Evolutionary conservation across 1,140 invertebrate species (phyloP).

Genomic region (Chrysoperla carnea): DNA sequence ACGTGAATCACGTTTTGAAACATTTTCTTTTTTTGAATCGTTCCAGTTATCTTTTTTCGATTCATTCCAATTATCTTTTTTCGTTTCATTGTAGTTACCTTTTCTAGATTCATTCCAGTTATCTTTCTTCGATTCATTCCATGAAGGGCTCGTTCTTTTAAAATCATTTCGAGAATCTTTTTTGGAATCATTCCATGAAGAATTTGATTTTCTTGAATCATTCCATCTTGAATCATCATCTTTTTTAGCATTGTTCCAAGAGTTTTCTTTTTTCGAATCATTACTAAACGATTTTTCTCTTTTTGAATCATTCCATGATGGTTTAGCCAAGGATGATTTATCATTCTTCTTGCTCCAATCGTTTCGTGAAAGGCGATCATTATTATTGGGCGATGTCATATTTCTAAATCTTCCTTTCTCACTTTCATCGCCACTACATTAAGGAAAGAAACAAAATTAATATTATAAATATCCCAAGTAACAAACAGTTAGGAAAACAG

Average conservation of each 20-base stretch:
- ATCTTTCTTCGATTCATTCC: constrained; percentile 1
- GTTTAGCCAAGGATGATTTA: too few species aligned
- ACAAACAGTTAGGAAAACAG: too few species aligned
- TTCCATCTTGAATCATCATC: constrained; percentile 1
- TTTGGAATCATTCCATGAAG: neutral
- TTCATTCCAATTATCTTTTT: too few species aligned
- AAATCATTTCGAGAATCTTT: too few species aligned
- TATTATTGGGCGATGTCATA: too few species aligned
- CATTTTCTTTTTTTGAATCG: too few species aligned
- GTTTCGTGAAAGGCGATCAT: neutral
- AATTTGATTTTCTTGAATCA: constrained; percentile 1
- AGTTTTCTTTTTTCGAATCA: neutral
- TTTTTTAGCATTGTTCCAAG: constrained; percentile 1
- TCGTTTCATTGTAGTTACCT: constrained; percentile 1
- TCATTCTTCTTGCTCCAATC: neutral
- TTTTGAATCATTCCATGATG: neutral
- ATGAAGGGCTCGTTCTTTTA: constrained; percentile 1
- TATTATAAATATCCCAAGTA: too few species aligned
- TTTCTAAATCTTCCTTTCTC: neutral
- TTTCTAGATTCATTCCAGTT: constrained; percentile 3
- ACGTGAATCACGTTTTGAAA: too few species aligned
- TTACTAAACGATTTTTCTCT: neutral
- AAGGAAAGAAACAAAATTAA: too few species aligned
- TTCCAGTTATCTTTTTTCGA: too few species aligned
- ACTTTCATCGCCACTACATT: too few species aligned